A percentile compares a stretch with the other conserved stretches of the same genome.
These are phyloP conservation scores for Phoronis australis DNA, from an alignment of 2,888 invertebrate genomes.

Conservation along the genomic window DNA sequence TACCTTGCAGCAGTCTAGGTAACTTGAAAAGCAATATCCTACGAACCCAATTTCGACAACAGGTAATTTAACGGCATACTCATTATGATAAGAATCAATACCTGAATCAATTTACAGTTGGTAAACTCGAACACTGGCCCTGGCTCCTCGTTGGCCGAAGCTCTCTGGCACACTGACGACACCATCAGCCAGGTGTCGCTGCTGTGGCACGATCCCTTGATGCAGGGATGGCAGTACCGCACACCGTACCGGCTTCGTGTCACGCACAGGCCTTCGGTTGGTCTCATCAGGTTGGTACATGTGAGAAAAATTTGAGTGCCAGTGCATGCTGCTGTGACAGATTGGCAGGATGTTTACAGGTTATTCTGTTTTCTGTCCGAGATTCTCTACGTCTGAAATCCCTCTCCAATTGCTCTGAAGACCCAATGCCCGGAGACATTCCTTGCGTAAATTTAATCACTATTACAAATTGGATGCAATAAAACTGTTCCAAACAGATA, in stretches of 20 bases:
- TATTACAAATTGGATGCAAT: too few relatives aligned
- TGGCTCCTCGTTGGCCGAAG: conserved; percentile 18
- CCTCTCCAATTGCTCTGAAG: too few relatives aligned
- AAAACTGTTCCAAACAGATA: too few relatives aligned
- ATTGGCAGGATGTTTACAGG: too few relatives aligned
- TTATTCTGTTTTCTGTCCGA: too few relatives aligned
- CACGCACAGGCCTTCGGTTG: conserved; percentile 23
- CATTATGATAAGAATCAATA: not conserved
- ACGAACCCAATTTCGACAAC: too few relatives aligned
- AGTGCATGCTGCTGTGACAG: too few relatives aligned
- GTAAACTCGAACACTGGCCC: conserved; percentile 25
- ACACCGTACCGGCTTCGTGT: conserved; percentile 31
- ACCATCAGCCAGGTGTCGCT: conserved; percentile 18
- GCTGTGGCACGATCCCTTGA: conserved; percentile 32
- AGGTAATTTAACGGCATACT: not conserved
- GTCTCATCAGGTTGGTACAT: conserved; percentile 23
- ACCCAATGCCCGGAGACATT: too few relatives aligned
- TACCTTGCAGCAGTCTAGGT: too few relatives aligned
- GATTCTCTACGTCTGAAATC: too few relatives aligned
- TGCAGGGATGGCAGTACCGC: conserved; percentile 25
- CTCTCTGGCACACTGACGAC: conserved; percentile 28
- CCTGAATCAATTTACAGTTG: conserved; percentile 17
- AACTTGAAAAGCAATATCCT: too few relatives aligned
- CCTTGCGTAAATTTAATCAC: too few relatives aligned
- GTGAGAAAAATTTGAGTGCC: not conserved